Evolutionary conservation across 2,888 invertebrate genomes (phyloP), one percentile per base, ranked within the genome.

Genomic region (Microctonus hyperodae): DNA sequence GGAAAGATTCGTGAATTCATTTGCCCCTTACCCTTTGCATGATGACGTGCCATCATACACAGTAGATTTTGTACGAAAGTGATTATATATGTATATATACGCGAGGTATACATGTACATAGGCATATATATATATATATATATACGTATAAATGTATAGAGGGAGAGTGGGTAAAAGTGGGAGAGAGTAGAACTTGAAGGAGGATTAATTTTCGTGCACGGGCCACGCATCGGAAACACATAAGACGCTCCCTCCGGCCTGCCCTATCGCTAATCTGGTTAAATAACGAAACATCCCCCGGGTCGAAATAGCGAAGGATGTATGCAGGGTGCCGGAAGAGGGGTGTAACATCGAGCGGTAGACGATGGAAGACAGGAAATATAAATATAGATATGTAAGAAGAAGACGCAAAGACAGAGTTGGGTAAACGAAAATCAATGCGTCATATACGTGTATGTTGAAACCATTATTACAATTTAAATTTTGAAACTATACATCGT

Each of bases 391-490:
- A 44, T 44, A 20, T 9, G 16, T 44, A 25, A 71, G 72, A 48
- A 48, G 16, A 60, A 60, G 37, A 25, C 28, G 48, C 59, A 9
- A 31, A 33, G 31, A 48, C 28, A n/a, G 31, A 65, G 59, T 60
- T 64, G 76, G 77, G 76, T 82, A 81, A 82, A 83, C 79, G 83
- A 82, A 83, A 83, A 83, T 83, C 83, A 77, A 82, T 82, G 81
- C 48, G 20, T 55, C 9, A 55, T 13, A 33, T 9, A 9, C n/a
- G 16, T n/a, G n/a, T 31, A 55, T 31, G 25, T 53, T 44, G 7
- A 44, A 44, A 16, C 16, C 16, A 44, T 16, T 44, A 20, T 44
- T 44, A 44, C 44, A 44, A 44, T 44, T 44, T 44, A 7, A 44
- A 44, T n/a, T 44, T 3, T 5, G 4, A 1, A 1, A 1, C 3